phyloP scores from a whole-genome alignment of 2,113 vertebrate genomes.

The Gambusia holbrooki region DNA sequence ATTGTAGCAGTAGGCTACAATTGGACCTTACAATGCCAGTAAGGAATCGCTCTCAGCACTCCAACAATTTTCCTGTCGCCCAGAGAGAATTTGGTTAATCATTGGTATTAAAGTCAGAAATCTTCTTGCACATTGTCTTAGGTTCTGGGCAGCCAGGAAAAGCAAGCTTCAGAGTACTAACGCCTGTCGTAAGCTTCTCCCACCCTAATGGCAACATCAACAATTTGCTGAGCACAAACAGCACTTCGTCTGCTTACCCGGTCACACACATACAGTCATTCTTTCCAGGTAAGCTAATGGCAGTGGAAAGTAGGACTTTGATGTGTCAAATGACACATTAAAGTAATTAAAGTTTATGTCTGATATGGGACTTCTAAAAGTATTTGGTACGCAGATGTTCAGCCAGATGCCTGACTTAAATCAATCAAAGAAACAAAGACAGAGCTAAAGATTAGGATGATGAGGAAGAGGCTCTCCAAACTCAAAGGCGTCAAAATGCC shows the following conservation, averaged over 20 bases:
- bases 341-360: no score
- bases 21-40: background rate
- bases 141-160: accelerated
- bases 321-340: no score
- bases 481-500: no score
- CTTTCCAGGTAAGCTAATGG: background rate
- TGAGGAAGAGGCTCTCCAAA: no score
- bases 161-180: no score
- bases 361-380: no score
- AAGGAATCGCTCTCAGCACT: background rate
- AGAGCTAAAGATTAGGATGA: no score
- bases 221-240: background rate
- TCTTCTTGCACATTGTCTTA: constrained; percentile 16
- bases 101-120: background rate
- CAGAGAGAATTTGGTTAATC: background rate
- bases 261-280: background rate
- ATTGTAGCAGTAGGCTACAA: no score
- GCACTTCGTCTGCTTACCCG: background rate
- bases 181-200: constrained; percentile 26
- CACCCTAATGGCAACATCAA: background rate
- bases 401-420: no score
- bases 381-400: no score
- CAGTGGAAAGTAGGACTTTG: background rate
- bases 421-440: no score
- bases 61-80: background rate